phyloP scores from a whole-genome alignment of 2,888 invertebrate genomes.

The Eristalis pertinax region DNA sequence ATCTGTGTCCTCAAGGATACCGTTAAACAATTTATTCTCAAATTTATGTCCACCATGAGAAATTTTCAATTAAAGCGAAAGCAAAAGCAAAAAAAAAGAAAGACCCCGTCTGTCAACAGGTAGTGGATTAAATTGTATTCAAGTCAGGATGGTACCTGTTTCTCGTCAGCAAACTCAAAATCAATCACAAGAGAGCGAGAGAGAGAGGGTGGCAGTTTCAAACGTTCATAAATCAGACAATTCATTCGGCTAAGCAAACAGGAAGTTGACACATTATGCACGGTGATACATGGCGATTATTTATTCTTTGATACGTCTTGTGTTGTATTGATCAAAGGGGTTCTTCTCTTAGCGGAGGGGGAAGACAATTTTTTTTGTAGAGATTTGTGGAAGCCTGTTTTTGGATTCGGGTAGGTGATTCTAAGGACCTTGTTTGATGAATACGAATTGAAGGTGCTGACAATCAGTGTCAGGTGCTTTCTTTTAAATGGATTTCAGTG shows the following conservation, averaged over 20 bases:
- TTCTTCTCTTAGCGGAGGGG: background rate
- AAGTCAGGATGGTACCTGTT: background rate
- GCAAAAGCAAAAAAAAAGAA: background rate
- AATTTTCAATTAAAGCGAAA: background rate
- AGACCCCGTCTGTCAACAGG: conserved; percentile 4
- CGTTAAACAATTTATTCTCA: background rate
- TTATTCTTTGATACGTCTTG: background rate
- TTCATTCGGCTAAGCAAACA: background rate
- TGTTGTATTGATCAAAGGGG: background rate
- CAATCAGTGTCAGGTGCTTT: no score
- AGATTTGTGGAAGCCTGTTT: background rate
- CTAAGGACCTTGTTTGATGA: background rate
- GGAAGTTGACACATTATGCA: background rate
- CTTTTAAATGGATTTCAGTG: no score
- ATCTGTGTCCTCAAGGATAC: background rate
- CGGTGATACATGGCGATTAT: background rate
- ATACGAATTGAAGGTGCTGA: background rate
- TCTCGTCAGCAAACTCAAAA: background rate
- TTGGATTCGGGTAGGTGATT: background rate
- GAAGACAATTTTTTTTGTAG: background rate
- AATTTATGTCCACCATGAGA: background rate
- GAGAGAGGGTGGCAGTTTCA: background rate
- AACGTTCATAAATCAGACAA: background rate
- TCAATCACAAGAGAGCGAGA: background rate
- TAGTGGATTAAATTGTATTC: conserved; percentile 1